phyloP scores from a whole-genome alignment of 53 echinoderm and acorn worm genomes.

The Arbacia lixula region DNA sequence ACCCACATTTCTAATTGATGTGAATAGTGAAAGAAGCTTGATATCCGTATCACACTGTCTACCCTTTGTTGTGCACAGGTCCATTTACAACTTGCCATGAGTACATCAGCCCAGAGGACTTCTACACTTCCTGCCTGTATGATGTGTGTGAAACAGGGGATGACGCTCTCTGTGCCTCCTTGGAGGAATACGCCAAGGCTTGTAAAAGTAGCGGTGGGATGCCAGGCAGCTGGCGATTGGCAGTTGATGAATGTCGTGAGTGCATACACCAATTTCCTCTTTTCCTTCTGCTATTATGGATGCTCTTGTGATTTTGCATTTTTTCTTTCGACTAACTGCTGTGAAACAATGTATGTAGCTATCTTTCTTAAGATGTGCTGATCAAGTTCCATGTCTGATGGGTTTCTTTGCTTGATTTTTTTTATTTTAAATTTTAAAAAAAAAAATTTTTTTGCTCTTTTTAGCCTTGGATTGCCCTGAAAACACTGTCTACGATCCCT shows the following conservation, averaged over 20 bases:
- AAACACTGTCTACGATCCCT: constrained; percentile 62
- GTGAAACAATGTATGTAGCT: too few species aligned
- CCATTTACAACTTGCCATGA: constrained; percentile 72
- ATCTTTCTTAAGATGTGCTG: too few species aligned
- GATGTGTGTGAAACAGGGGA: constrained; percentile 69
- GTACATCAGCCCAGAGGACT: constrained; percentile 58
- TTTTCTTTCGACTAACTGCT: too few species aligned
- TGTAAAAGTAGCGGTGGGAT: constrained; percentile 69
- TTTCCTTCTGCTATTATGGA: too few species aligned
- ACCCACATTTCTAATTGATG: too few species aligned
- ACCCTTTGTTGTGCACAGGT: too few species aligned
- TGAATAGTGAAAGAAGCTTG: too few species aligned
- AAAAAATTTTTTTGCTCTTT: not conserved
- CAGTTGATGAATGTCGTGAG: constrained; percentile 63
- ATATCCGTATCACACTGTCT: too few species aligned
- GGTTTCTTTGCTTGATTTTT: not conserved
- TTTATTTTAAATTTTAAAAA: not conserved
- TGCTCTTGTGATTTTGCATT: too few species aligned
- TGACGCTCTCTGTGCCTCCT: constrained; percentile 47
- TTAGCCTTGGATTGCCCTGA: constrained; percentile 55
- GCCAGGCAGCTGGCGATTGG: constrained; percentile 58
- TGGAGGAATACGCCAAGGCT: constrained; percentile 67
- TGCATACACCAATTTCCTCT: constrained; percentile 1
- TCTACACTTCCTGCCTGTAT: constrained; percentile 74
- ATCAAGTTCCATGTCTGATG: not conserved